A percentile compares a stretch with the other conserved stretches of the same genome.
phyloP scores from a whole-genome alignment of 1,140 invertebrate genomes.

The Drosophila hydei region DNA sequence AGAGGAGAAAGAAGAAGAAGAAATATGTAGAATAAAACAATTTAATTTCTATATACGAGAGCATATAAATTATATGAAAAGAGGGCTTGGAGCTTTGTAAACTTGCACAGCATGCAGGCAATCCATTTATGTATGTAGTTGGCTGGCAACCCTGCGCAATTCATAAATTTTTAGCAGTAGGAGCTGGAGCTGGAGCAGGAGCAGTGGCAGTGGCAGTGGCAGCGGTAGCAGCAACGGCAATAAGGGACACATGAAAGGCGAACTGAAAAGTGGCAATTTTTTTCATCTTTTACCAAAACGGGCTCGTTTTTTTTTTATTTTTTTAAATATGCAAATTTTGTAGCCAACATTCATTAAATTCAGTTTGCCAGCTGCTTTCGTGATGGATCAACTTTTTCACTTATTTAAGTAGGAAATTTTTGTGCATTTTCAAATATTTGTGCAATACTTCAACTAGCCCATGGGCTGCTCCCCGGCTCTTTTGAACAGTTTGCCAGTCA shows the following conservation, averaged over 20 bases:
- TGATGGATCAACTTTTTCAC: conserved; percentile 58
- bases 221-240: conserved; percentile 12
- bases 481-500: conserved; percentile 8
- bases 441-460: conserved; percentile 65
- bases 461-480: not conserved
- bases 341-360: conserved; percentile 72
- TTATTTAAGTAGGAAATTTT: conserved; percentile 78
- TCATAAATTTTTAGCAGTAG: conserved; percentile 43
- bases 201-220: conserved; percentile 2
- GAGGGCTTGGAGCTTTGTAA: conserved; percentile 32
- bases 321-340: conserved; percentile 58
- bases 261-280: conserved; percentile 40
- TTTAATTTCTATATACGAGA: conserved; percentile 51
- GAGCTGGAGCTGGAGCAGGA: conserved; percentile 4
- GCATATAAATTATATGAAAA: conserved; percentile 50
- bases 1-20: not conserved
- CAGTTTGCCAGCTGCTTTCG: conserved; percentile 60
- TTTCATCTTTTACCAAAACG: conserved; percentile 14
- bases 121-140: conserved; percentile 40
- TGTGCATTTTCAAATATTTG: conserved; percentile 78
- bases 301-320: conserved; percentile 26
- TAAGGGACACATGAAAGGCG: conserved; percentile 30
- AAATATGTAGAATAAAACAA: conserved; percentile 33
- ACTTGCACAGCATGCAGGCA: conserved; percentile 47
- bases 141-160: conserved; percentile 48